These are phyloP conservation scores for Mesopsocus fuscifrons DNA, from an alignment of 2,888 invertebrate genomes.

Conservation along the genomic window DNA sequence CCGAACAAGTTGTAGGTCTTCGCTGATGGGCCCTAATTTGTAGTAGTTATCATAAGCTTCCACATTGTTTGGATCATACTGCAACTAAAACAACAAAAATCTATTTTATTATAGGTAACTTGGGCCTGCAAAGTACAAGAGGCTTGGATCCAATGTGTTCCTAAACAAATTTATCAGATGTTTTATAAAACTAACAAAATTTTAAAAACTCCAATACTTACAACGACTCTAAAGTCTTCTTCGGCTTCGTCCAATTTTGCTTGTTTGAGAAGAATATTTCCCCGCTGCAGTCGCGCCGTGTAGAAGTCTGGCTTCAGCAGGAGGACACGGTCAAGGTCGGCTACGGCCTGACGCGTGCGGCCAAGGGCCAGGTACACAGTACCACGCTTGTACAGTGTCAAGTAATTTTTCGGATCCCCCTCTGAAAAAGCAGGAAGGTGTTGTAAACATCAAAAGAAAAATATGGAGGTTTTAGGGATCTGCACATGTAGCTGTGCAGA, in stretches of 20 bases:
- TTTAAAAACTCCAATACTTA: too few species aligned
- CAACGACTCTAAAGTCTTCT: slow-evolving; percentile 65
- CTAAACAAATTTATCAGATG: too few species aligned
- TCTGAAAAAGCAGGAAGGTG: slow-evolving; percentile 50
- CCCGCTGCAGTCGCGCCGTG: slow-evolving; percentile 61
- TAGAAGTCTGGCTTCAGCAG: slow-evolving; percentile 89
- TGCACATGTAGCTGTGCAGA: too few species aligned
- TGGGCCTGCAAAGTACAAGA: too few species aligned
- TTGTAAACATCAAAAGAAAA: too few species aligned
- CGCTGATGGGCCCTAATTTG: slow-evolving; percentile 40
- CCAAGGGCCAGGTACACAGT: slow-evolving; percentile 92
- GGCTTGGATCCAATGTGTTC: too few species aligned
- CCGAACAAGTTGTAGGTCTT: slow-evolving; percentile 43
- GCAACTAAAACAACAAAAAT: slow-evolving; percentile 29
- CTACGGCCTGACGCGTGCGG: slow-evolving; percentile 84
- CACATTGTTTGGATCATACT: slow-evolving; percentile 52
- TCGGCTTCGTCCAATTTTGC: slow-evolving; percentile 68
- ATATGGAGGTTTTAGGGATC: slow-evolving; percentile 5
- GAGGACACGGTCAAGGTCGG: slow-evolving; percentile 82
- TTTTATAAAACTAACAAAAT: too few species aligned
- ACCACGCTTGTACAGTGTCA: slow-evolving; percentile 89
- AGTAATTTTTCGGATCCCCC: slow-evolving; percentile 87
- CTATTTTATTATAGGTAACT: slow-evolving; percentile 11
- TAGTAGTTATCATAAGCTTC: slow-evolving; percentile 54
- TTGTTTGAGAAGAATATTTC: slow-evolving; percentile 74